A percentile compares a stretch with the other conserved stretches of the same genome.
phyloP scores from a whole-genome alignment of 2,888 invertebrate genomes.

The Mamestra brassicae region DNA sequence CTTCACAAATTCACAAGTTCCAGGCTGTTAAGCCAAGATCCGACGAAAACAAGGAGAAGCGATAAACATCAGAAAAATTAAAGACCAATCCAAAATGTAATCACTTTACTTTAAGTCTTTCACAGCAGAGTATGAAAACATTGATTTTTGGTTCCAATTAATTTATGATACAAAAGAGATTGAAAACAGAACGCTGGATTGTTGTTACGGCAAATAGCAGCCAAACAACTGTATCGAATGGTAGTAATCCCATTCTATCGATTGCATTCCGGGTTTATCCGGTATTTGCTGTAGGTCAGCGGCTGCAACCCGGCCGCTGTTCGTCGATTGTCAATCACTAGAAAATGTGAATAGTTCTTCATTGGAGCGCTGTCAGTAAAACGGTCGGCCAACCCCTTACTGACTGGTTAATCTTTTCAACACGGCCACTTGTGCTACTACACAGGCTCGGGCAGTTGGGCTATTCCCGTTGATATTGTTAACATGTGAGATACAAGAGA shows the following conservation, averaged over 20 bases:
- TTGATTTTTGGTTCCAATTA: neutral
- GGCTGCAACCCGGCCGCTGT: slow-evolving; percentile 23
- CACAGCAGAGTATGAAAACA: neutral
- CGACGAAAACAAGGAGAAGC: too few relatives aligned
- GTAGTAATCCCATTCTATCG: slow-evolving; percentile 46
- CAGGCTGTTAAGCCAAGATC: too few relatives aligned
- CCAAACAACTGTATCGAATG: slow-evolving; percentile 44
- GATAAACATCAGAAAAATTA: neutral
- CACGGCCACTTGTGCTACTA: neutral
- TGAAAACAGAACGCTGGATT: slow-evolving; percentile 18
- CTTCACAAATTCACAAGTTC: too few relatives aligned
- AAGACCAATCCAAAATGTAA: neutral
- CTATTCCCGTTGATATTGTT: neutral
- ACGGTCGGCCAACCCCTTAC: slow-evolving; percentile 3
- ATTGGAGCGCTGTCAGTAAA: slow-evolving; percentile 43
- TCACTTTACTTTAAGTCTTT: neutral
- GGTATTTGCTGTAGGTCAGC: slow-evolving; percentile 51
- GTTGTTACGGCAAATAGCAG: slow-evolving; percentile 44
- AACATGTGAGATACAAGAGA: neutral
- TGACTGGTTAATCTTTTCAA: slow-evolving; percentile 23
- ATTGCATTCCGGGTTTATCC: slow-evolving; percentile 55
- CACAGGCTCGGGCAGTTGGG: neutral
- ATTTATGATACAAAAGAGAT: slow-evolving; percentile 5
- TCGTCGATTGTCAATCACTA: slow-evolving; percentile 54
- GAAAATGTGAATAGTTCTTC: slow-evolving; percentile 53